phyloP scores from a whole-genome alignment of 2,113 vertebrate genomes.

The Leuciscus idus region DNA sequence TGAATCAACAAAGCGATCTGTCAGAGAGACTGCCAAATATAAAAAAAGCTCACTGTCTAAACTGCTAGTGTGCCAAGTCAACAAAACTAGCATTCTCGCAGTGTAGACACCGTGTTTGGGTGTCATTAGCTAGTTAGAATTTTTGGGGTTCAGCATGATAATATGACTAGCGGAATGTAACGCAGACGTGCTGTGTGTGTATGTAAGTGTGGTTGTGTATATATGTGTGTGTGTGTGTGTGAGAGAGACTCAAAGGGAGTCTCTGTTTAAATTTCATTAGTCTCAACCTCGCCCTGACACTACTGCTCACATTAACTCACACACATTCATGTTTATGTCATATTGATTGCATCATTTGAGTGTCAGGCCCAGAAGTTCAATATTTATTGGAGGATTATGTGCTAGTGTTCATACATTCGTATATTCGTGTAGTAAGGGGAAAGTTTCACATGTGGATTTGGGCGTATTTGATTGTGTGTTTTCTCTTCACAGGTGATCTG shows the following conservation, averaged over 20 bases:
- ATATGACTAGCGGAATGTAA: not conserved
- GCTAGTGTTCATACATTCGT: not conserved
- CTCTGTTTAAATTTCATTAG: constrained; percentile 3
- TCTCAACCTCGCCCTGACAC: constrained; percentile 3
- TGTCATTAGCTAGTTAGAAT: not conserved
- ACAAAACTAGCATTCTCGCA: not conserved
- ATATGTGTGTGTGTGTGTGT: no score
- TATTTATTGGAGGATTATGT: constrained; percentile 5
- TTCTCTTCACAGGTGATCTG: not conserved
- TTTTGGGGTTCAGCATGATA: not conserved
- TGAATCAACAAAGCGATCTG: not conserved
- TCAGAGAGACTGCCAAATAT: not conserved
- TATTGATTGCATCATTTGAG: constrained; percentile 2
- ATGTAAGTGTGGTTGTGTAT: not conserved
- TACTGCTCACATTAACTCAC: constrained; percentile 9
- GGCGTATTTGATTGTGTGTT: not conserved
- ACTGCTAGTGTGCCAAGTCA: not conserved
- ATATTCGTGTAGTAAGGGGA: not conserved
- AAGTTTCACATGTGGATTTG: not conserved
- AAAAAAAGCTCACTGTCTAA: not conserved
- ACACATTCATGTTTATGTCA: not conserved
- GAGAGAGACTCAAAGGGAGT: not conserved
- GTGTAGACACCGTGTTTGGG: not conserved
- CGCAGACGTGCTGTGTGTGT: not conserved
- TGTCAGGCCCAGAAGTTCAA: not conserved